A percentile compares a stretch with the other conserved stretches of the same genome.
phyloP scores from a whole-genome alignment of 2,797 vertebrate species.

The Diceros bicornis region DNA sequence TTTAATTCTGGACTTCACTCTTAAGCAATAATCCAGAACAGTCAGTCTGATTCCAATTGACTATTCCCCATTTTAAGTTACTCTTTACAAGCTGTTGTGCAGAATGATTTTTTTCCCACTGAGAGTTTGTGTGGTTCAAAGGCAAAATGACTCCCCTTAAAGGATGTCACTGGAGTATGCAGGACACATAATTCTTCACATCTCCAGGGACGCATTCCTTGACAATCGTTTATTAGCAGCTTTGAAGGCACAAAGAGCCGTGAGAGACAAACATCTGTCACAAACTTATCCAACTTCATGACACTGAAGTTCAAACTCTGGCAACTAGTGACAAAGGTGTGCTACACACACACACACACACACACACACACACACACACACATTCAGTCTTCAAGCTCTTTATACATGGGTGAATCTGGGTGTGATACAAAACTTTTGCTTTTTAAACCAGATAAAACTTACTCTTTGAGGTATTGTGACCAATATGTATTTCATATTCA shows the following conservation, averaged over 20 bases:
- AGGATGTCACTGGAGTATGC: slow-evolving; percentile 68
- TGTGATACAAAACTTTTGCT: slow-evolving; percentile 75
- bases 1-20: not conserved
- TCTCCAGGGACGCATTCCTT: slow-evolving; percentile 82
- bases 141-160: not conserved
- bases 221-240: slow-evolving; percentile 86
- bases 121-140: not conserved
- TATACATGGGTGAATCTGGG: slow-evolving; percentile 84
- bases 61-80: not conserved
- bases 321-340: slow-evolving; percentile 86
- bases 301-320: slow-evolving; percentile 86
- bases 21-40: not conserved
- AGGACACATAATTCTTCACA: slow-evolving; percentile 82
- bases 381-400: slow-evolving; percentile 79
- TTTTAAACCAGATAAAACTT: not conserved
- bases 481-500: slow-evolving; percentile 73
- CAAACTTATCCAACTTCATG: slow-evolving; percentile 86
- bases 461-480: slow-evolving; percentile 74
- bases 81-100: not conserved
- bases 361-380: slow-evolving; percentile 81
- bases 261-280: slow-evolving; percentile 88
- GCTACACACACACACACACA: slow-evolving; percentile 82
- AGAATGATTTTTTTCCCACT: not conserved
- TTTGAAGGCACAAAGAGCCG: slow-evolving; percentile 87
- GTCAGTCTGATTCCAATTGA: not conserved